phyloP scores from a whole-genome alignment of 2,797 vertebrate species.

The Chaenodraco wilsoni region DNA sequence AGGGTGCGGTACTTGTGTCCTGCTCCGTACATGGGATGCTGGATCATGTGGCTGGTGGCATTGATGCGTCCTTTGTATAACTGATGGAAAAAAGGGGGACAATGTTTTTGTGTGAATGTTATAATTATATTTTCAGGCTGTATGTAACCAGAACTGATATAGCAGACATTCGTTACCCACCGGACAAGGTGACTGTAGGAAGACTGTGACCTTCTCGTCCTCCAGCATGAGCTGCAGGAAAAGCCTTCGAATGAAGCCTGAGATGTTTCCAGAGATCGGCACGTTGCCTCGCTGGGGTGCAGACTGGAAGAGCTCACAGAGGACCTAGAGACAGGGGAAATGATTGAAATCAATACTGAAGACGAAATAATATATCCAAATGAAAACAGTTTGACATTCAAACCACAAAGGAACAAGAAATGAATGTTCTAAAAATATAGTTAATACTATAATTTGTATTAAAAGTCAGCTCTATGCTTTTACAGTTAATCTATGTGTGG shows the following conservation, averaged over 20 bases:
- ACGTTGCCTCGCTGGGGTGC: slow-evolving; percentile 94
- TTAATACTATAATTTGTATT: not conserved
- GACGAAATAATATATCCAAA: not conserved
- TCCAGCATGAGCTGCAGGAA: slow-evolving; percentile 99
- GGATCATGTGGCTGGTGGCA: slow-evolving; percentile 98
- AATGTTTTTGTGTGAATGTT: not conserved
- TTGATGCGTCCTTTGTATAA: slow-evolving; percentile 99
- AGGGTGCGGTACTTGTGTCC: slow-evolving; percentile 99
- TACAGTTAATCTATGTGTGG: not conserved
- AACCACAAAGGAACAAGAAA: not conserved
- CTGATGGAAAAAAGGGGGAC: slow-evolving; percentile 69
- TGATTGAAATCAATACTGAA: not conserved
- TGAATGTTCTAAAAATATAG: not conserved
- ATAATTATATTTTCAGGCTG: not conserved
- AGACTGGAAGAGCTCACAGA: slow-evolving; percentile 98
- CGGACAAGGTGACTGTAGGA: slow-evolving; percentile 98
- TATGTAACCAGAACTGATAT: not conserved
- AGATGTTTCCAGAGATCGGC: slow-evolving; percentile 96
- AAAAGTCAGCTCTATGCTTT: not conserved
- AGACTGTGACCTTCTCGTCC: slow-evolving; percentile 99
- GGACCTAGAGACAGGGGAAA: slow-evolving; percentile 85
- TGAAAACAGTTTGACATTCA: not conserved
- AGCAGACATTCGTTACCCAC: slow-evolving; percentile 77
- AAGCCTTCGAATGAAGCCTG: slow-evolving; percentile 95
- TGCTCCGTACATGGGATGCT: slow-evolving; percentile 98